phyloP scores from a whole-genome alignment of 2,797 vertebrate species.

The Tiaroga cobitis region DNA sequence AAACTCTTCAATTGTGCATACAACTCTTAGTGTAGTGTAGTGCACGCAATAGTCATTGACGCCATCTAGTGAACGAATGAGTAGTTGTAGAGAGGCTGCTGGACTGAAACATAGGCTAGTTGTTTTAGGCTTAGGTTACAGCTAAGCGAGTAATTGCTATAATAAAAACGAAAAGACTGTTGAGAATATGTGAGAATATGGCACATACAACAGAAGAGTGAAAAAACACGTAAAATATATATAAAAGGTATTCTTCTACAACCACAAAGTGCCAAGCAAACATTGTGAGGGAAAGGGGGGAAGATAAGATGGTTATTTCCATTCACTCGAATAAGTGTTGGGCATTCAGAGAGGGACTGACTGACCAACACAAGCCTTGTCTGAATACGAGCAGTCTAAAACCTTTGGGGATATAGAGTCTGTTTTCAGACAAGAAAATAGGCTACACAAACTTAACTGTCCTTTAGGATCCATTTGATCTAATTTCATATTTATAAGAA shows the following conservation, averaged over 20 bases:
- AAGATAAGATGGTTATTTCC: background rate
- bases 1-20: background rate
- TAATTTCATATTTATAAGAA: background rate
- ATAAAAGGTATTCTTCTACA: background rate
- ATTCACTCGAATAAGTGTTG: background rate
- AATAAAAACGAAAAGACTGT: background rate
- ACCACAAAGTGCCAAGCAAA: background rate
- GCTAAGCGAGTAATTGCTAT: background rate
- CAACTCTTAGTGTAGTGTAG: background rate
- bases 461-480: background rate
- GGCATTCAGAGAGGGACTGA: background rate
- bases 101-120: no score
- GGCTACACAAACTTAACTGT: background rate
- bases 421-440: background rate
- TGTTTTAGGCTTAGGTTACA: background rate
- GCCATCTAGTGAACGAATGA: constrained; percentile 37
- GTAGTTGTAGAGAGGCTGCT: background rate
- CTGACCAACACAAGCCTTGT: background rate
- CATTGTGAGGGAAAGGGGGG: background rate
- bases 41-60: constrained; percentile 4
- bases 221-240: background rate
- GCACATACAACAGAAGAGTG: background rate
- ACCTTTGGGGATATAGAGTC: background rate
- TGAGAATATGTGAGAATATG: background rate
- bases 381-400: background rate